These are phyloP conservation scores for Rhabditophanes sp. DNA, from an alignment of 2,888 invertebrate species.

Conservation along the genomic window DNA sequence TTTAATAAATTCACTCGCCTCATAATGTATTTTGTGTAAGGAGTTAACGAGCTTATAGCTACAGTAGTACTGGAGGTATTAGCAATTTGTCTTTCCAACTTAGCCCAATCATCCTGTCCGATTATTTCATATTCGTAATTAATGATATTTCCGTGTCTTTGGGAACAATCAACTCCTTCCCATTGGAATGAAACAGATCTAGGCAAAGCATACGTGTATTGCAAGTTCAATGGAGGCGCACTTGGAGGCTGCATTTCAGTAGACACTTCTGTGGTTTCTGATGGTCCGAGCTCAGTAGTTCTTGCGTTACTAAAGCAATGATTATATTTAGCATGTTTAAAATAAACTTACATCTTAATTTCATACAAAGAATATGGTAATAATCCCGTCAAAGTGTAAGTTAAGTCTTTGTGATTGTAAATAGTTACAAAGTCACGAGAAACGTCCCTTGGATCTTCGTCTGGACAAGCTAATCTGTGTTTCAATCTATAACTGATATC, in stretches of 20 bases:
- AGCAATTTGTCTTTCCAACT: slow-evolving; percentile 42
- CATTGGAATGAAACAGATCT: slow-evolving; percentile 23
- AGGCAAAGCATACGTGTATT: slow-evolving; percentile 39
- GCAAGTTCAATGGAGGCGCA: slow-evolving; percentile 42
- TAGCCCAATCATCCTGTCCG: slow-evolving; percentile 44
- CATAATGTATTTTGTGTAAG: slow-evolving; percentile 44
- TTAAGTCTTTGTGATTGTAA: slow-evolving; percentile 43
- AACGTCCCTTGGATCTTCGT: slow-evolving; percentile 43
- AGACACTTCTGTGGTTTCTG: slow-evolving; percentile 37
- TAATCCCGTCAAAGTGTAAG: slow-evolving; percentile 42
- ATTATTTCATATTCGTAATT: slow-evolving; percentile 44
- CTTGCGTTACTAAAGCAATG: slow-evolving; percentile 13
- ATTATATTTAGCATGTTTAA: neutral
- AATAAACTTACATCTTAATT: slow-evolving; percentile 19
- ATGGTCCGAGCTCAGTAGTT: slow-evolving; percentile 41
- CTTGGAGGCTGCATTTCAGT: slow-evolving; percentile 41
- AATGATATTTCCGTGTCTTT: slow-evolving; percentile 41
- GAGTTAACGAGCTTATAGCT: slow-evolving; percentile 42
- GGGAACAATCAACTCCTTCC: slow-evolving; percentile 43
- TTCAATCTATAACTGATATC: slow-evolving; percentile 43
- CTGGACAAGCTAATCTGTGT: slow-evolving; percentile 43
- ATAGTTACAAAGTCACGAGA: slow-evolving; percentile 42
- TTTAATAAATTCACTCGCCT: too few species aligned
- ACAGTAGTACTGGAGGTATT: slow-evolving; percentile 38
- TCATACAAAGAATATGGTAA: slow-evolving; percentile 44